Base-by-base conservation (phyloP, 2,797 vertebrate species). In the Furcifer pardalis region DNA sequence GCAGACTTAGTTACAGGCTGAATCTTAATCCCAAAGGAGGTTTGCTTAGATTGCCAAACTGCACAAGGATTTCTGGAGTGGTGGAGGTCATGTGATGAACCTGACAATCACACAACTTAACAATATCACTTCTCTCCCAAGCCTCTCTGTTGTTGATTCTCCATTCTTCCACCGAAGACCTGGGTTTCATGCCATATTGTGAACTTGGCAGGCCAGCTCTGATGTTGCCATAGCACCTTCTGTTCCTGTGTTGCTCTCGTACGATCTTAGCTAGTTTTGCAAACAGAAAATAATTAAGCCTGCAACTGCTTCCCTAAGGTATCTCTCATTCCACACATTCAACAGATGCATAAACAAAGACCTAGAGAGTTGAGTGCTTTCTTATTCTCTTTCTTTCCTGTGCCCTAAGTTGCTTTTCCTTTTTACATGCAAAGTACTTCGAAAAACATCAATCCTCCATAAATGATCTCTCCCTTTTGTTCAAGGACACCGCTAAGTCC, bases 231-330 rank as follows among this genome's bases (percentile, higher is more conserved):
- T 40, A 77, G 68, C 42, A 42, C 73, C 62, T 77, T 77, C 82
- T 76, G 62, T 62, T 83, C 62, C 63, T 52, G 17, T 66, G 32
- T 52, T 3, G 42, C 62, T 56, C 62, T 15, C 82, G 76, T 66
- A 66, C 62, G 82, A 65, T 83, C 73, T 52, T 75, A 59, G 77
- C 66, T 73, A 76, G 73, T 62, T 83, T 66, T 77, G 35, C 73
- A 83, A 77, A 83, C 73, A 76, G 35, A 77, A 83, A 83, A 83
- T 83, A 83, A 83, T 83, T 83, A 83, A 83, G 62, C 82, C 73
- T 44, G 68, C 44, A 19, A 52, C 12, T 7, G n/a, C 7, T 30
- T 79, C 83, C 73, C 83, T 23, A 27, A 27, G 65, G 75, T 60
- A 59, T 23, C 19, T 60, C 76, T 78, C 35, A 60, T 71, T 60